Evolutionary conservation across 2,888 invertebrate genomes (phyloP).

Genomic region (Melolontha melolontha): DNA sequence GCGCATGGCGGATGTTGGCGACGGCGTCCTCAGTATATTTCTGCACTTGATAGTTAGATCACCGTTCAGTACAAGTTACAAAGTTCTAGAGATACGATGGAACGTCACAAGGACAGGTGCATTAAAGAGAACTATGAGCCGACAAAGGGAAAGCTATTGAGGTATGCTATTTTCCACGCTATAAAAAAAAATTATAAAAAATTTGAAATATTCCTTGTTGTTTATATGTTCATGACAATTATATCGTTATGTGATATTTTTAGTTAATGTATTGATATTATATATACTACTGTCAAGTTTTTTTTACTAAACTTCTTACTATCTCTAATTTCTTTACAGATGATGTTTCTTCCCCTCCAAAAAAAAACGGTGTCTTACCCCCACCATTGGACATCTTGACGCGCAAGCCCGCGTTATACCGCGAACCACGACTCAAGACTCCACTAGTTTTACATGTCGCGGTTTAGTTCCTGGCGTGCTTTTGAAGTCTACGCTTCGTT

Average conservation of each 20-base stretch:
- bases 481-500: conserved; percentile 47
- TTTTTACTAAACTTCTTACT: conserved; percentile 40
- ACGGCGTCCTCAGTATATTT: conserved; percentile 50
- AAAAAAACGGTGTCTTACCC: conserved; percentile 56
- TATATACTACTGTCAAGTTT: not conserved
- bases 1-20: conserved; percentile 62
- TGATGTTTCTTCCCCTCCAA: conserved; percentile 53
- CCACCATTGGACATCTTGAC: conserved; percentile 57
- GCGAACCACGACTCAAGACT: conserved; percentile 50
- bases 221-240: not conserved
- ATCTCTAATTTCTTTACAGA: conserved; percentile 56
- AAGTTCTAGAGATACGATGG: not conserved
- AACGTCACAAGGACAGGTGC: conserved; percentile 11
- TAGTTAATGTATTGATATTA: not conserved
- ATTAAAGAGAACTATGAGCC: not conserved
- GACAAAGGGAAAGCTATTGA: not conserved
- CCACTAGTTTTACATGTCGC: conserved; percentile 49
- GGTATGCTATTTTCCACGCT: not conserved
- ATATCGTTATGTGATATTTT: not conserved
- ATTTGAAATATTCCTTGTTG: not conserved
- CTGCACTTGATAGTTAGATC: conserved; percentile 22
- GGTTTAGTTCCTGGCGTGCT: conserved; percentile 51
- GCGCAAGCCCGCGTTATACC: conserved; percentile 58
- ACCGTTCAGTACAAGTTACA: conserved; percentile 20
- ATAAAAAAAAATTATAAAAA: too few relatives aligned